Percentiles rank a stretch among this genome's conserved stretches.
Conservation (phyloP, 64 coral and sea anemone species). For the Stichodactyla helianthus region DNA sequence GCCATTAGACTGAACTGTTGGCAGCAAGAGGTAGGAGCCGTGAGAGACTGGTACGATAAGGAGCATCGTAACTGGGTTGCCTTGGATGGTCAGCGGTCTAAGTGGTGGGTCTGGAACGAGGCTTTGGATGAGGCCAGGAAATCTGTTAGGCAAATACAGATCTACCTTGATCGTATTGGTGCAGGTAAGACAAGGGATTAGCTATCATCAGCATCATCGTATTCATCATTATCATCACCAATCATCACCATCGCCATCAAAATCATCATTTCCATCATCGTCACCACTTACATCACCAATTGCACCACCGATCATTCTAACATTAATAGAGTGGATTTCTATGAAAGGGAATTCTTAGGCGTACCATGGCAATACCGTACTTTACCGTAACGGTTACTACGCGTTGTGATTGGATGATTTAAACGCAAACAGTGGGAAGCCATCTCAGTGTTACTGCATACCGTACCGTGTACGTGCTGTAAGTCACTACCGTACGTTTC, state of each 20-base stretch:
- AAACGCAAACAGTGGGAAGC: too few relatives aligned
- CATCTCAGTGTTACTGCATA: too few relatives aligned
- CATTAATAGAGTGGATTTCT: too few relatives aligned
- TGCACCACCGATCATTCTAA: background rate
- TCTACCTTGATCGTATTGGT: conserved; percentile 69
- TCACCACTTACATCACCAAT: background rate
- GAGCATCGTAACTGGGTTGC: conserved; percentile 77
- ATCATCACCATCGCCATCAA: background rate
- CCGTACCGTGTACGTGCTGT: too few relatives aligned
- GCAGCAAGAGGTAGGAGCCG: conserved; percentile 72
- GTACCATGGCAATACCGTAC: too few relatives aligned
- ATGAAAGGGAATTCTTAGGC: too few relatives aligned
- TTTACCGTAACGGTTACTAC: too few relatives aligned
- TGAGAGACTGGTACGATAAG: conserved; percentile 88
- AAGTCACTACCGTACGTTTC: too few relatives aligned
- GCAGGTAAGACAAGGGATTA: conserved; percentile 42
- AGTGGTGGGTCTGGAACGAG: conserved; percentile 96
- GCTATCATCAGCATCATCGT: background rate
- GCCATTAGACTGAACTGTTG: conserved; percentile 79
- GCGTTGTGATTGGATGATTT: too few relatives aligned
- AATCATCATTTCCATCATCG: background rate
- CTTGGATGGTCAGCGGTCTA: conserved; percentile 87
- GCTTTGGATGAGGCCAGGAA: conserved; percentile 75
- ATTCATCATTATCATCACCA: background rate
- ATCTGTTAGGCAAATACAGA: conserved; percentile 84